Base-by-base conservation (phyloP, 37 sponge, comb jelly and placozoan genomes). In the Ephydatia muelleri region DNA sequence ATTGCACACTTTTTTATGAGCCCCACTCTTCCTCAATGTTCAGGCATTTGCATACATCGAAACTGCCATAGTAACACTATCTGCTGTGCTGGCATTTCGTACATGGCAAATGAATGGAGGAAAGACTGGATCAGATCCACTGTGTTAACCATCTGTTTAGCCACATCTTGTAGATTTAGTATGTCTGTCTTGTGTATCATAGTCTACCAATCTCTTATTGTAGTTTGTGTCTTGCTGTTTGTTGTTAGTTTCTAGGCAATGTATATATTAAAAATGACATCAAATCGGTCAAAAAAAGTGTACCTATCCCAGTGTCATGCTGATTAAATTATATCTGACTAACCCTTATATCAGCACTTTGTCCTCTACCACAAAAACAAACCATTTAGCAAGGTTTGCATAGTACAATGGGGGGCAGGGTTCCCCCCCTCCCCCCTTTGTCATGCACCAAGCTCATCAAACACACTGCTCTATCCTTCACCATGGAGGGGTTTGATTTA, bases 91-190 rank as follows among this genome's bases (percentile, higher is more conserved):
- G 65, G 84, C 84, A 19, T 49, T 83, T 40, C 26, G 66, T 23
- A 83, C 75, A 38, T 83, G 84, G 84, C 28, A 67, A 33, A 74
- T 29, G 14, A 65, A 83, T 29, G 84, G 75, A 64, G 84, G 84
- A 75, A 73, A 39, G 8, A 49, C 30, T 0, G 84, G 84, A 43
- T 83, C 84, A 2, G 6, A 29, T 9, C 73, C 82, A 3, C 47
- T 71, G 57, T 57, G 19, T 57, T 57, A 21, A 57, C 6, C 43
- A 6, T 43, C 43, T 6, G 3, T 6, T 19, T 21, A 57, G 19
- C 9, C 1, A 1, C 12, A 57, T 57, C 16, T 43, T 11, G 8
- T 8, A 8, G 8, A 8, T 11, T 4, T 43, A 43, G 6, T 43
- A 8, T 43, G 47, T 8, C 47, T 11, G 6, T 43, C 6, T 4